phyloP scores from a whole-genome alignment of 2,888 invertebrate genomes.

The Andrena chrysosceles region DNA sequence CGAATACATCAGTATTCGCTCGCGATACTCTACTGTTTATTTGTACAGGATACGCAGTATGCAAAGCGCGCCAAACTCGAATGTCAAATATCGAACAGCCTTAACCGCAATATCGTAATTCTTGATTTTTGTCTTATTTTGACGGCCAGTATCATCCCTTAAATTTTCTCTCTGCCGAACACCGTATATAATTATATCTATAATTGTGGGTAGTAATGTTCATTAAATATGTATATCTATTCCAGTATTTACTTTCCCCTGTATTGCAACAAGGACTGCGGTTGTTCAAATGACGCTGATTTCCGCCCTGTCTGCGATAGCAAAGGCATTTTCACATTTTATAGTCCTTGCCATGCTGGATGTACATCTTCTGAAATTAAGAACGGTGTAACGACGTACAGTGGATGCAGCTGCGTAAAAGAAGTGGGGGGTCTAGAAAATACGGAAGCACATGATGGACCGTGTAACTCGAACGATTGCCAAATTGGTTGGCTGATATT shows the following conservation, averaged over 20 bases:
- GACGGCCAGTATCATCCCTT: neutral
- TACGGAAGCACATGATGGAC: constrained; percentile 85
- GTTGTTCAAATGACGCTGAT: constrained; percentile 85
- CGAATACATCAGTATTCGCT: too few species aligned
- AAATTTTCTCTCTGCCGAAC: neutral
- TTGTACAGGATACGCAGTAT: too few species aligned
- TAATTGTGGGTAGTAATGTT: neutral
- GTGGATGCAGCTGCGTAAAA: constrained; percentile 86
- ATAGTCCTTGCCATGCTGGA: constrained; percentile 91
- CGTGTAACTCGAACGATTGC: constrained; percentile 86
- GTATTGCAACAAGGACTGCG: constrained; percentile 87
- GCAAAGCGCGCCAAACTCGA: too few species aligned
- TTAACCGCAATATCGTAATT: neutral
- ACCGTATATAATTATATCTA: neutral
- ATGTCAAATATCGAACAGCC: neutral
- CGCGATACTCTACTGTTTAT: too few species aligned
- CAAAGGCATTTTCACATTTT: constrained; percentile 87
- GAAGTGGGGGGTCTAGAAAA: constrained; percentile 72
- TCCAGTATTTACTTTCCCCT: constrained; percentile 77
- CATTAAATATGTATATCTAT: constrained; percentile 3
- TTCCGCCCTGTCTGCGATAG: constrained; percentile 89
- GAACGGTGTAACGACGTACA: constrained; percentile 85
- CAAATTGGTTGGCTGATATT: constrained; percentile 86
- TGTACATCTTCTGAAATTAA: constrained; percentile 85
- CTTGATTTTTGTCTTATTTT: neutral